Evolutionary conservation across 2,888 invertebrate species (phyloP).

Genomic region (Trissolcus brochymenae): DNA sequence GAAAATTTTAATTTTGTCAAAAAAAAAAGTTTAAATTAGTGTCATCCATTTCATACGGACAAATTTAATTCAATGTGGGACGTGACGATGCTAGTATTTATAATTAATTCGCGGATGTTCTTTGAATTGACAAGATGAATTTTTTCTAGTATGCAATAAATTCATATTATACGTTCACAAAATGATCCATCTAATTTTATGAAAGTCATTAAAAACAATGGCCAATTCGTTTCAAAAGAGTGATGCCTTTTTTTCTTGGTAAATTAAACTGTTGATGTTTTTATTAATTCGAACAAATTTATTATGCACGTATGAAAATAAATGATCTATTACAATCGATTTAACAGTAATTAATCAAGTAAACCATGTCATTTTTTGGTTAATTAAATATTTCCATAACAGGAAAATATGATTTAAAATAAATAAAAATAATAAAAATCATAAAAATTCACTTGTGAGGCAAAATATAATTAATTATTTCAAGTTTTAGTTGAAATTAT

Average conservation of each 20-base stretch:
- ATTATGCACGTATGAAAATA: neutral
- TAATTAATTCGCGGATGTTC: neutral
- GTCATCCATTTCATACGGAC: too few species aligned
- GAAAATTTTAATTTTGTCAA: neutral
- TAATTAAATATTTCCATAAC: too few species aligned
- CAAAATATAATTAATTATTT: too few species aligned
- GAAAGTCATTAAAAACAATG: conserved; percentile 5
- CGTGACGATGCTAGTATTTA: conserved; percentile 21
- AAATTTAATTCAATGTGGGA: conserved; percentile 10
- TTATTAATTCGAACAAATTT: too few species aligned
- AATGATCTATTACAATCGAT: neutral
- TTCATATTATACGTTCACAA: neutral
- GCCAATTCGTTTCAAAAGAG: conserved; percentile 8
- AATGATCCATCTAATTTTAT: neutral
- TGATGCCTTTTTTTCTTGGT: conserved; percentile 13
- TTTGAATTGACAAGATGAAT: neutral
- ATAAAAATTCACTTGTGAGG: too few species aligned
- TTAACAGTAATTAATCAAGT: too few species aligned
- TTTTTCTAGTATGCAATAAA: conserved; percentile 1
- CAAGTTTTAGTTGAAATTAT: too few species aligned
- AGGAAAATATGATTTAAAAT: too few species aligned
- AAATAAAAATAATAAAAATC: too few species aligned
- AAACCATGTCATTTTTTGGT: too few species aligned
- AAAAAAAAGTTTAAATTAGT: neutral
- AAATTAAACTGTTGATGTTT: conserved; percentile 8